Evolutionary conservation across 2,113 vertebrate species (phyloP).

Genomic region (Periophthalmodon schlosseri): DNA sequence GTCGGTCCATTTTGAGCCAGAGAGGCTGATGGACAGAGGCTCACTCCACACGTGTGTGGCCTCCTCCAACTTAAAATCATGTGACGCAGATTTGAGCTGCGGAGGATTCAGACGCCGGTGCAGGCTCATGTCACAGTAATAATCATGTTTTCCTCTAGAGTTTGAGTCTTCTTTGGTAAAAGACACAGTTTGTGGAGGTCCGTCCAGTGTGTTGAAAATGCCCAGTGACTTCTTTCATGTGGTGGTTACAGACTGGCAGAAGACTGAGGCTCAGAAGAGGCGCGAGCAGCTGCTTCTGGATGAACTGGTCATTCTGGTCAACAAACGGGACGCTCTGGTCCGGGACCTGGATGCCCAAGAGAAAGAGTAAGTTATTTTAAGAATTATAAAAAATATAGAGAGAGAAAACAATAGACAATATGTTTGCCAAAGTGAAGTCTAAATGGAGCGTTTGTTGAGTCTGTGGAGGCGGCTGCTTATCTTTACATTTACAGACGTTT

Average conservation of each 20-base stretch:
- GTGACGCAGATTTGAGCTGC: slow-evolving; percentile 1
- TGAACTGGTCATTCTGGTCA: slow-evolving; percentile 94
- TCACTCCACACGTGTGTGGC: slow-evolving; percentile 1
- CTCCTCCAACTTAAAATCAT: neutral
- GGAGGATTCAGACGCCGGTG: neutral
- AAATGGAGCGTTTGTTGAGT: neutral
- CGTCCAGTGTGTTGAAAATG: neutral
- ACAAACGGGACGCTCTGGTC: slow-evolving; percentile 94
- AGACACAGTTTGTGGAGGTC: neutral
- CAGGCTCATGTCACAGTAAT: too few relatives aligned
- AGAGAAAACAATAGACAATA: neutral
- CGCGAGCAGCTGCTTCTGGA: slow-evolving; percentile 95
- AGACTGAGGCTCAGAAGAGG: slow-evolving; percentile 96
- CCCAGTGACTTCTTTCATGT: slow-evolving; percentile 12
- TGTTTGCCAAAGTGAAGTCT: neutral
- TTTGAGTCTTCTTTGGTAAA: neutral
- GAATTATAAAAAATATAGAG: slow-evolving; percentile 60
- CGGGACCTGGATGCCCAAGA: slow-evolving; percentile 94
- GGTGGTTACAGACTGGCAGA: slow-evolving; percentile 91
- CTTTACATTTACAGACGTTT: slow-evolving; percentile 7
- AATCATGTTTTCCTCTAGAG: neutral
- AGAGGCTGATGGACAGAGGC: slow-evolving; percentile 3
- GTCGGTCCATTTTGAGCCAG: slow-evolving; percentile 3
- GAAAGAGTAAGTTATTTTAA: slow-evolving; percentile 84
- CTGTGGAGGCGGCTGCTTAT: neutral